Base-by-base conservation (phyloP, 2,113 vertebrate genomes). In the Conger conger region DNA sequence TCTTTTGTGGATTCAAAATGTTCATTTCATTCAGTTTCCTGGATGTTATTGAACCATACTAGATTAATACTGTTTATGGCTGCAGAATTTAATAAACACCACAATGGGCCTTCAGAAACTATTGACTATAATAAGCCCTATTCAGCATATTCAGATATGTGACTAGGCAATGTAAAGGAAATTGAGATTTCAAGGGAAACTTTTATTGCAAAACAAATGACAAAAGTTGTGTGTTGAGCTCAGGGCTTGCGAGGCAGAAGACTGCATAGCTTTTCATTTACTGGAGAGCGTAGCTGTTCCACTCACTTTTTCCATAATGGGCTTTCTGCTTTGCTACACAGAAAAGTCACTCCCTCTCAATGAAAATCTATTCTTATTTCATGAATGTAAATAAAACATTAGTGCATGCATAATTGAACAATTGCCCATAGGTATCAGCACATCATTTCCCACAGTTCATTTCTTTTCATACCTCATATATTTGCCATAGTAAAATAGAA, bases 331-430 rank as follows among this genome's bases (percentile, higher is more conserved):
- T 18, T 68, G 3, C 60, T 23, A 68, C 60, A 68, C 60, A 68
- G 68, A 33, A 63, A 73, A 73, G 68, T 33, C 68, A 30, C n/a
- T 73, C 20, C 68, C 68, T 68, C 60, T 27, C 68, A 73, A 33
- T 73, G n/a, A 33, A 73, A 73, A 73, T 73, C n/a, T 73, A 30
- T 73, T 73, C 9, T 73, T 68, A 68, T 68, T 68, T 68, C 33
- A 73, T 73, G 68, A 73, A 33, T 73, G 68, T 73, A 73, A 73
- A 73, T 73, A 73, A 73, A 73, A 73, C 27, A 73, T 73, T 73
- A 73, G 68, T 30, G 27, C 68, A 33, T 73, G 68, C 68, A 73
- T 73, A 73, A 73, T 73, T 73, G 68, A 73, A 73, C 68, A 27
- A 73, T 73, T 73, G 68, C 68, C 68, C 68, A 73, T 73, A 73